These are phyloP conservation scores for Oscheius sp. DNA, from an alignment of 2,888 invertebrate species.

Conservation along the genomic window DNA sequence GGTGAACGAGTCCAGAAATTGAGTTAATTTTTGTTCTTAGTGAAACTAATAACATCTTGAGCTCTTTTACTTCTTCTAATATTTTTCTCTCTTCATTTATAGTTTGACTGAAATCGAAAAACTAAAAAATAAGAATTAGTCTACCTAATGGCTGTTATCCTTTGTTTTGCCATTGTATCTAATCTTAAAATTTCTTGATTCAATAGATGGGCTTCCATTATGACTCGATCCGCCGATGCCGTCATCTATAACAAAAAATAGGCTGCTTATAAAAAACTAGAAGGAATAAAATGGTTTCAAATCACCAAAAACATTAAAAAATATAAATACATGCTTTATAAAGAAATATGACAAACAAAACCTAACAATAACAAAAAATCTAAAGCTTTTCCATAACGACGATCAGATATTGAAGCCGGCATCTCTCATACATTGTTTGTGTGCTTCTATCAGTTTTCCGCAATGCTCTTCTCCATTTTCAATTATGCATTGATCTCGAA, in stretches of 20 bases:
- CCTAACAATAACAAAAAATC: slow-evolving; percentile 15
- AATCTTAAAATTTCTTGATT: slow-evolving; percentile 47
- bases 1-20: slow-evolving; percentile 14
- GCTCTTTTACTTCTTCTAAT: slow-evolving; percentile 31
- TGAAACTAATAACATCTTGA: slow-evolving; percentile 20
- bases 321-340: background rate
- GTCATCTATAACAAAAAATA: slow-evolving; percentile 11
- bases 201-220: slow-evolving; percentile 36
- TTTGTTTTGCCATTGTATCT: slow-evolving; percentile 47
- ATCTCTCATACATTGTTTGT: slow-evolving; percentile 94
- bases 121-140: background rate
- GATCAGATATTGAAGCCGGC: slow-evolving; percentile 92
- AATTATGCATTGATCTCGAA: slow-evolving; percentile 75
- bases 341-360: slow-evolving; percentile 8
- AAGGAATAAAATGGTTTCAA: background rate
- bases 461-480: slow-evolving; percentile 86
- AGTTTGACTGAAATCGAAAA: slow-evolving; percentile 23
- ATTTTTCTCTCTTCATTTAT: slow-evolving; percentile 31
- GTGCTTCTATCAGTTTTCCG: slow-evolving; percentile 88
- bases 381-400: background rate
- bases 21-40: slow-evolving; percentile 22
- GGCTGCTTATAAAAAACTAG: background rate
- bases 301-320: background rate
- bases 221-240: slow-evolving; percentile 22
- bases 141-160: slow-evolving; percentile 35